Conservation (phyloP, 1,140 invertebrate genomes). For the Drosophila athabasca region DNA sequence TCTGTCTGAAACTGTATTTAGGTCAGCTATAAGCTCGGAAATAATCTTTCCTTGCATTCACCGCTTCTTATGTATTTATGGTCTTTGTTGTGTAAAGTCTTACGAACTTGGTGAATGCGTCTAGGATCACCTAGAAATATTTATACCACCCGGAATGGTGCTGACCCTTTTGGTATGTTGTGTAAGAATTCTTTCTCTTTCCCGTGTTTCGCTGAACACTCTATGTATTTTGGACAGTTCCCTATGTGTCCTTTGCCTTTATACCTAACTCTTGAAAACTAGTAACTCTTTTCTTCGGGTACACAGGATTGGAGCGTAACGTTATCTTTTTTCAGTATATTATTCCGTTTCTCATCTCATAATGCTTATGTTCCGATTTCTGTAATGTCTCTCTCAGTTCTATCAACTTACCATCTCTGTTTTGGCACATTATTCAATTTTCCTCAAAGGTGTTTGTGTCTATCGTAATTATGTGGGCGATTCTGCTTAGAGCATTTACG, state of each 20-base stretch:
- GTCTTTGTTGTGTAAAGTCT: neutral
- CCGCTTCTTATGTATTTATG: too few relatives aligned
- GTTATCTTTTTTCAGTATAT: neutral
- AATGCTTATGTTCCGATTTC: neutral
- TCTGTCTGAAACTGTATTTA: too few relatives aligned
- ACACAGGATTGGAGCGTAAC: slow-evolving; percentile 1
- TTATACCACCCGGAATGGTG: neutral
- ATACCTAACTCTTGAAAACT: neutral
- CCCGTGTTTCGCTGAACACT: neutral
- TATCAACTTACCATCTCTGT: neutral
- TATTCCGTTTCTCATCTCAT: slow-evolving; percentile 1
- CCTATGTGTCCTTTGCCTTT: neutral
- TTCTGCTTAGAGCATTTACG: slow-evolving; percentile 5
- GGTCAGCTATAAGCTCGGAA: neutral
- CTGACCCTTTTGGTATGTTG: neutral
- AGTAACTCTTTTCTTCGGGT: neutral
- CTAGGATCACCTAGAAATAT: slow-evolving; percentile 7
- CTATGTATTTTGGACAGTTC: neutral
- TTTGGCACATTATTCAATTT: slow-evolving; percentile 1
- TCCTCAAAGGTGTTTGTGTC: slow-evolving; percentile 7
- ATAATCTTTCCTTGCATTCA: too few relatives aligned
- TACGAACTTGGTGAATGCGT: neutral
- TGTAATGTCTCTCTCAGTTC: too few relatives aligned
- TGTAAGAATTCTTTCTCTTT: too few relatives aligned
- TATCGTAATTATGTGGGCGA: neutral